Evolutionary conservation across 1,140 invertebrate species (phyloP), one percentile per base, ranked within the genome.

Genomic region (Aphelinus certus): DNA sequence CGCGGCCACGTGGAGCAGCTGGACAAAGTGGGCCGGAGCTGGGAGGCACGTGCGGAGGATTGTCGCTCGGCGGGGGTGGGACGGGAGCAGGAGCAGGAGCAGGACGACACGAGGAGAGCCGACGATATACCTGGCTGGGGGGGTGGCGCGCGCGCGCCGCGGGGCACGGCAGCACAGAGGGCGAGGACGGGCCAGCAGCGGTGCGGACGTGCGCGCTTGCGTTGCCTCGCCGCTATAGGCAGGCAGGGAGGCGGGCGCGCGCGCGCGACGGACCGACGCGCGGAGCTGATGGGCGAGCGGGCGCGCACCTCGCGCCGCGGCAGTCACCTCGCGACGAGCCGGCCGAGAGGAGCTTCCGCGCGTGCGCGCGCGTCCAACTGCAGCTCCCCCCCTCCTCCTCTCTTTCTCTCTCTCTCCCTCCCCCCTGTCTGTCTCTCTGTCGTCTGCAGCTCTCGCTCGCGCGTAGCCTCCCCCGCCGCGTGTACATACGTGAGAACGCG

Each of bases 251-350:
- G 2, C 10, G 58, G 67, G 55, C 48, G 68, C 68, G 68, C 57
- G 68, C 57, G 45, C 61, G 61, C 61, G 45, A 47, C 47, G 45
- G 58, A 60, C 60, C 69, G 64, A 53, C 51, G 61, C 47, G 26
- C 26, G 26, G 26, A 26, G 26, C 26, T 26, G 26, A 26, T 26
- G 26, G 26, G 26, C 26, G 26, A 26, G 26, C 26, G 26, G 26
- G 26, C 26, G 26, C 26, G 26, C 26, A 26, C 26, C 26, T 26
- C 26, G 26, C 26, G 26, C 26, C 26, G 26, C 84, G 81, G 80
- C 83, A 86, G 84, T 86, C 82, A 85, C 82, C 83, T 84, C 83
- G 84, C 84, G 83, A 85, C 83, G 78, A 84, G 82, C 83, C 80
- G 80, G 80, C 82, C 82, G 84, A 81, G 83, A 84, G 81, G 83